Evolutionary conservation across 2,113 vertebrate genomes (phyloP), one percentile per base, ranked within the genome.

Genomic region (Desmodus rotundus): DNA sequence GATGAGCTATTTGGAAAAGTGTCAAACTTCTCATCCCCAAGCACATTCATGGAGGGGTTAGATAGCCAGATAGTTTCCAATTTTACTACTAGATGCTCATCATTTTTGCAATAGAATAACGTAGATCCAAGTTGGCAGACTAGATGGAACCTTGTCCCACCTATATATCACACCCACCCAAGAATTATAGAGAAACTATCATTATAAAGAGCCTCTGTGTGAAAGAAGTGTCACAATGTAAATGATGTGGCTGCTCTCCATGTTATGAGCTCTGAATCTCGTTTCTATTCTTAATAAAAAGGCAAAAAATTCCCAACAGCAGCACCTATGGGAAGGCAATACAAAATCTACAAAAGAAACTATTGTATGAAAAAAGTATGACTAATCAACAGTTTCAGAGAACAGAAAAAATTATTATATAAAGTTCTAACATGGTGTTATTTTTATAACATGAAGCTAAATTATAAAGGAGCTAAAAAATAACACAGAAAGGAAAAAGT

Each of bases 401-500:
- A 72, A 68, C 22, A 68, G 58, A 73, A 78, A 88, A 81, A 47
- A 65, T 26, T 1, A 58, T 67, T 93, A 41, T 72, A 54, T 72
- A 83, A 77, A 77, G 7, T 14, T 87, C 73, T 82, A 87, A 4
- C 10, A 70, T 31, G 19, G 38, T 76, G 56, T 76, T 81, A 81
- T 80, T 82, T 92, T 88, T 19, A 73, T 67, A 81, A 87, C 54
- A 77, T n/a, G 33, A 88, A 87, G 15, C 31, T 63, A 94, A 91
- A 56, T 73, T 83, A 70, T 58, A 92, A 92, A 88, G 28, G 5
- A 63, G 26, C 20, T 43, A 77, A 89, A 77, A 89, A 92, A 52
- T 52, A 54, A 78, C 56, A 80, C 94, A 61, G 17, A 10, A 91
- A 78, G 26, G 13, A 61, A 78, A 94, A 70, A 31, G 7, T 74